phyloP scores from a whole-genome alignment of 1,140 invertebrate species.

The Lordiphosa stackelbergi region DNA sequence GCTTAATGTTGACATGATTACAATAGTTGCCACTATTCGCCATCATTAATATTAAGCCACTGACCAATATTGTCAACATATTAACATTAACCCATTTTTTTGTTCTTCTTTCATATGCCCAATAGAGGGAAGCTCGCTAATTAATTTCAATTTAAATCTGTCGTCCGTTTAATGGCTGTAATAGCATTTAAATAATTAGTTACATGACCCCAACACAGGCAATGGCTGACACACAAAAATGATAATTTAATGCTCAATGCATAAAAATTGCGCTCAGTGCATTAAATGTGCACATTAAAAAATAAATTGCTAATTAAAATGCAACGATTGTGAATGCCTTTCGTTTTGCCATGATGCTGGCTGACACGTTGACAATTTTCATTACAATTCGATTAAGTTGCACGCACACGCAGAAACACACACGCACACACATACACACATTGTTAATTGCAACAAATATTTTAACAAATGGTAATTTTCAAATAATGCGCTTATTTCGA shows the following conservation, averaged over 20 bases:
- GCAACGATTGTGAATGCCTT: conserved; percentile 26
- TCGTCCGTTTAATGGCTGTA: conserved; percentile 46
- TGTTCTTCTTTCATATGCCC: neutral
- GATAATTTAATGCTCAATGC: conserved; percentile 48
- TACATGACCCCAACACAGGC: conserved; percentile 33
- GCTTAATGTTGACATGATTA: no score
- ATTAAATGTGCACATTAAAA: conserved; percentile 51
- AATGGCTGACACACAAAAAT: conserved; percentile 17
- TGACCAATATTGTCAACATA: conserved; percentile 19
- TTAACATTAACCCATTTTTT: conserved; percentile 32
- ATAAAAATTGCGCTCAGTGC: conserved; percentile 41
- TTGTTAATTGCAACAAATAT: conserved; percentile 9
- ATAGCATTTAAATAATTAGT: conserved; percentile 70
- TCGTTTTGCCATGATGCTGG: conserved; percentile 21
- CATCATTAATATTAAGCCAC: conserved; percentile 18
- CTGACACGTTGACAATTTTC: conserved; percentile 56
- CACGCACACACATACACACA: conserved; percentile 11
- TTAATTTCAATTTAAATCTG: conserved; percentile 67
- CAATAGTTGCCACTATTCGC: no score
- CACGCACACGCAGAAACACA: conserved; percentile 16
- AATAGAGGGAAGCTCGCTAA: conserved; percentile 42
- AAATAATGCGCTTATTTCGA: neutral
- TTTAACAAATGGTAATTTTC: no score
- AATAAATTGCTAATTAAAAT: conserved; percentile 65
- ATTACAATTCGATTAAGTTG: conserved; percentile 68